These are phyloP conservation scores for Malurus alboscapulatus DNA, from an alignment of 2,113 vertebrate genomes.

Conservation along the genomic window DNA sequence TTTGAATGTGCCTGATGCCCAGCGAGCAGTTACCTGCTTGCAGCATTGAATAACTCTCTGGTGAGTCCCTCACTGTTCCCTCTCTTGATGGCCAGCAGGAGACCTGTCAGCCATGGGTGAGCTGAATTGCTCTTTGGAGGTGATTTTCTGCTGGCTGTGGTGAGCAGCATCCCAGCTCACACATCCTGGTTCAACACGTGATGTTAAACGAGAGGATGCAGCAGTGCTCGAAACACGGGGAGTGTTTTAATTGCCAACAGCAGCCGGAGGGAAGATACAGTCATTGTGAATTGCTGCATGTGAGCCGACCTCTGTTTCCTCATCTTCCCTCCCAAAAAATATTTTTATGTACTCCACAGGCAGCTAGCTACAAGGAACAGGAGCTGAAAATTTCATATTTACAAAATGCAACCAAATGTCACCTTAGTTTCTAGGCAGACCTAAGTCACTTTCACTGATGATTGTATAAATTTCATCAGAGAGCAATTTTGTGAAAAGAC, in stretches of 20 bases:
- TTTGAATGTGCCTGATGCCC: neutral
- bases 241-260: neutral
- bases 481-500: neutral
- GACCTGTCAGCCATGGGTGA: neutral
- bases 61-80: neutral
- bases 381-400: neutral
- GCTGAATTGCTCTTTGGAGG: neutral
- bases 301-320: rapidly evolving
- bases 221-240: neutral
- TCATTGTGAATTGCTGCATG: neutral
- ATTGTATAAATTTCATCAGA: neutral
- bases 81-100: neutral
- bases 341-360: neutral
- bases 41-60: neutral
- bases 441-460: neutral
- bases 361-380: neutral
- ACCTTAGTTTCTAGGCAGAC: neutral
- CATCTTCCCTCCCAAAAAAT: rapidly evolving
- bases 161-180: neutral
- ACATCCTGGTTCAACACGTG: neutral
- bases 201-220: rapidly evolving
- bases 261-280: neutral
- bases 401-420: neutral
- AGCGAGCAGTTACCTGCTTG: neutral
- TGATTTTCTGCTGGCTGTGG: neutral